These are phyloP conservation scores for Neria commutata DNA, from an alignment of 2,888 invertebrate genomes.

Conservation along the genomic window DNA sequence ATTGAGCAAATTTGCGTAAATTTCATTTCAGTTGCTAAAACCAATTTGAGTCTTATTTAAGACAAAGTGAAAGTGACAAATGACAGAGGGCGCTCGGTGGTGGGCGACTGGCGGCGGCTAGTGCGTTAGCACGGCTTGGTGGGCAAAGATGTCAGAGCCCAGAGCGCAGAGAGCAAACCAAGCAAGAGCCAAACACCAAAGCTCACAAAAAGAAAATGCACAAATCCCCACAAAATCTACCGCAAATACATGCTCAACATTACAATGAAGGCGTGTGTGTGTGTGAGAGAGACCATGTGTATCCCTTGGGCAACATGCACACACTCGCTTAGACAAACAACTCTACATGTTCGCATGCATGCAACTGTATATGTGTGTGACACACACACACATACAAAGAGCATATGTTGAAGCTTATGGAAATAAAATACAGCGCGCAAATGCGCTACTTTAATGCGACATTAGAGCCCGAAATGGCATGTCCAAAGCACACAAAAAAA, in stretches of 20 bases:
- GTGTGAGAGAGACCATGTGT: too few relatives aligned
- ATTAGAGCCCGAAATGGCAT: not conserved
- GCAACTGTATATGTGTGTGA: not conserved
- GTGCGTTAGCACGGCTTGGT: not conserved
- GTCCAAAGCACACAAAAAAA: not conserved
- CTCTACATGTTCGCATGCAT: too few relatives aligned
- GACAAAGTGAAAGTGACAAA: constrained; percentile 2
- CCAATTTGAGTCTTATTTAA: constrained; percentile 2
- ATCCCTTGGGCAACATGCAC: not conserved
- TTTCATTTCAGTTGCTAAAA: constrained; percentile 2
- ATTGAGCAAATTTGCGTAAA: not conserved
- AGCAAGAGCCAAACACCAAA: not conserved
- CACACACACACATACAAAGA: not conserved
- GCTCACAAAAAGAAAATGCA: not conserved
- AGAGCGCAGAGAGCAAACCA: not conserved
- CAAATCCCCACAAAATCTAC: not conserved
- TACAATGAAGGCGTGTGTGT: not conserved
- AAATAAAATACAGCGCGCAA: not conserved
- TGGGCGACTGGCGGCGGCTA: not conserved
- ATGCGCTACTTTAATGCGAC: not conserved
- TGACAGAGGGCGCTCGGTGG: not conserved
- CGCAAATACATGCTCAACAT: not conserved
- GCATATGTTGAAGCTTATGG: not conserved
- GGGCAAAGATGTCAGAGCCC: not conserved
- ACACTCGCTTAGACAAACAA: not conserved